Conservation (phyloP, 2,797 vertebrate genomes). For the Rachycentron canadum region DNA sequence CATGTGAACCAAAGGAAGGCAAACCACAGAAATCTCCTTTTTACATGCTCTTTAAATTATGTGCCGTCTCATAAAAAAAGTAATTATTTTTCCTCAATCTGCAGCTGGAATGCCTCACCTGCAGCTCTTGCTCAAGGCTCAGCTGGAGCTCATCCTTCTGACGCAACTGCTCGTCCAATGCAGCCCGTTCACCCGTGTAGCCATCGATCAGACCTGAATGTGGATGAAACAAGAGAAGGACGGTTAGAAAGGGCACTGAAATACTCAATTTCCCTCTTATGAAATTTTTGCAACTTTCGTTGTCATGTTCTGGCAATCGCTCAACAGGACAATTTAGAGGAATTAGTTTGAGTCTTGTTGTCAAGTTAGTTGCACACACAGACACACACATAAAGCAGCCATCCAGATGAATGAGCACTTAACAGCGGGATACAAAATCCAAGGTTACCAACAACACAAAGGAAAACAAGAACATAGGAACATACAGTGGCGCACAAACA, state of each 20-base stretch:
- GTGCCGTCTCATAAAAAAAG: not conserved
- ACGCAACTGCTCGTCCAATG: slow-evolving; percentile 91
- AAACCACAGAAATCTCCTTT: not conserved
- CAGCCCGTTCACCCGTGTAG: slow-evolving; percentile 92
- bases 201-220: slow-evolving; percentile 92
- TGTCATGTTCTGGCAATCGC: not conserved
- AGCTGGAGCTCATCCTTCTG: slow-evolving; percentile 91
- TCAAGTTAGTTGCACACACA: slow-evolving; percentile 5
- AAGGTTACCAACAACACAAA: slow-evolving; percentile 45
- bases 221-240: not conserved
- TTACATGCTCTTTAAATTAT: slow-evolving; percentile 4
- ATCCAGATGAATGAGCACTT: slow-evolving; percentile 42
- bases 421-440: slow-evolving; percentile 45
- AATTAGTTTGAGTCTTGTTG: slow-evolving; percentile 15
- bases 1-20: not conserved
- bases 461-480: slow-evolving; percentile 15
- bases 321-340: slow-evolving; percentile 13
- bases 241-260: not conserved
- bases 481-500: not conserved
- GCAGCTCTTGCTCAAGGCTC: slow-evolving; percentile 93
- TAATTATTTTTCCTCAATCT: slow-evolving; percentile 27
- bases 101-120: slow-evolving; percentile 70
- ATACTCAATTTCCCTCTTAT: slow-evolving; percentile 54
- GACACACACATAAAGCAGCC: slow-evolving; percentile 6
- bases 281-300: slow-evolving; percentile 64